phyloP scores from a whole-genome alignment of 2,797 vertebrate genomes.

The Trichosurus vulpecula region DNA sequence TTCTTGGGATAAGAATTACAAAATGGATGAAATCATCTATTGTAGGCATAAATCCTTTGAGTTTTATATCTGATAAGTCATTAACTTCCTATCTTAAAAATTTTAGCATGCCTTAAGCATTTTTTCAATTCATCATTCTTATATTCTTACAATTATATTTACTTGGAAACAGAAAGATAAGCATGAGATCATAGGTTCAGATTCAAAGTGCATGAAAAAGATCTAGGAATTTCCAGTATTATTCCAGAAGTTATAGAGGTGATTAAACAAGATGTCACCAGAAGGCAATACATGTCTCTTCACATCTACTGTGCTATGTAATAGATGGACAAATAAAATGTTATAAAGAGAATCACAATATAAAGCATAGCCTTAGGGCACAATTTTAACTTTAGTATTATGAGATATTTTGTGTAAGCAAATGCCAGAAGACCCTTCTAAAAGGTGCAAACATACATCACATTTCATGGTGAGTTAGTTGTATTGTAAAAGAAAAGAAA shows the following conservation, averaged over 20 bases:
- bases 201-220: conserved; percentile 59
- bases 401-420: background rate
- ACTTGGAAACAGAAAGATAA: conserved; percentile 36
- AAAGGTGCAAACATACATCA: background rate
- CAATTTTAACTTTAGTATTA: background rate
- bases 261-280: conserved; percentile 47
- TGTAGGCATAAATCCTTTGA: background rate
- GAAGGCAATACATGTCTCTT: conserved; percentile 28
- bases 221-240: conserved; percentile 63
- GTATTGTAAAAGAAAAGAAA: background rate
- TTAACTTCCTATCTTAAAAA: background rate
- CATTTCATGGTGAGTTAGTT: background rate
- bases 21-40: background rate
- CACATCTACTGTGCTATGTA: conserved; percentile 18
- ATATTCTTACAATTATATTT: rapidly evolving
- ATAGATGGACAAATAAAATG: conserved; percentile 31
- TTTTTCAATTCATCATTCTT: background rate
- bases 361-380: background rate
- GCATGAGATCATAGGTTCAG: background rate
- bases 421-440: background rate
- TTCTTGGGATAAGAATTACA: background rate
- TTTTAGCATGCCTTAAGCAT: background rate
- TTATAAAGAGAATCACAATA: background rate
- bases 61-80: background rate
- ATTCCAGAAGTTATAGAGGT: conserved; percentile 50